phyloP scores from a whole-genome alignment of 2,113 vertebrate genomes.

The Cyanoramphus novaezelandiae region DNA sequence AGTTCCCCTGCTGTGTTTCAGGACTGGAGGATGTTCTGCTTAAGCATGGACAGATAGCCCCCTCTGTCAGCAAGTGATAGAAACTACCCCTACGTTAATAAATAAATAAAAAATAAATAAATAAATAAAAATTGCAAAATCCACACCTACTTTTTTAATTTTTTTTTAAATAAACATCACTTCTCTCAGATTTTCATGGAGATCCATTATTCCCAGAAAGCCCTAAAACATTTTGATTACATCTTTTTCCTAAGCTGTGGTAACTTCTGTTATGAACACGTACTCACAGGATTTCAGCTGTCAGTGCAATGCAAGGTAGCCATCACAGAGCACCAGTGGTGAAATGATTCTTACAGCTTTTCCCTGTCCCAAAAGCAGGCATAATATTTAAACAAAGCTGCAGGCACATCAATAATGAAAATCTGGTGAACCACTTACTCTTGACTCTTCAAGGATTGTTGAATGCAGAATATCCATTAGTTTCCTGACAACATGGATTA shows the following conservation, averaged over 20 bases:
- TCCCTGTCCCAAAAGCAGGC: background rate
- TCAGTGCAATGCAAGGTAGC: background rate
- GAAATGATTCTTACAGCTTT: background rate
- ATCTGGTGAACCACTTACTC: conserved; percentile 45
- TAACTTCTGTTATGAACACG: background rate
- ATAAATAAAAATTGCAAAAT: background rate
- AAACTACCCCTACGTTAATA: background rate
- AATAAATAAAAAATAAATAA: background rate
- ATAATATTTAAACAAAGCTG: conserved; percentile 33
- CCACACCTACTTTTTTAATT: background rate
- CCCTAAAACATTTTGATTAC: background rate
- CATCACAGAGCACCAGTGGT: background rate
- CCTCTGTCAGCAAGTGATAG: conserved; percentile 53
- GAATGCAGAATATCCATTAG: conserved; percentile 46
- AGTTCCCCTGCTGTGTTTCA: background rate
- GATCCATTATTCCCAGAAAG: background rate
- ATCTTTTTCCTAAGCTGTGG: background rate
- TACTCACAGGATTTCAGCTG: background rate
- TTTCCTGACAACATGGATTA: conserved; percentile 47
- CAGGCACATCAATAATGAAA: conserved; percentile 38
- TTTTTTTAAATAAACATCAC: background rate
- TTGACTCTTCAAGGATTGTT: background rate
- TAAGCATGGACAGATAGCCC: conserved; percentile 33
- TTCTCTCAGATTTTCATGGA: background rate
- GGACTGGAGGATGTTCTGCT: background rate